Evolutionary conservation across 1,140 invertebrate species (phyloP).

Genomic region (Drosophila subobscura): DNA sequence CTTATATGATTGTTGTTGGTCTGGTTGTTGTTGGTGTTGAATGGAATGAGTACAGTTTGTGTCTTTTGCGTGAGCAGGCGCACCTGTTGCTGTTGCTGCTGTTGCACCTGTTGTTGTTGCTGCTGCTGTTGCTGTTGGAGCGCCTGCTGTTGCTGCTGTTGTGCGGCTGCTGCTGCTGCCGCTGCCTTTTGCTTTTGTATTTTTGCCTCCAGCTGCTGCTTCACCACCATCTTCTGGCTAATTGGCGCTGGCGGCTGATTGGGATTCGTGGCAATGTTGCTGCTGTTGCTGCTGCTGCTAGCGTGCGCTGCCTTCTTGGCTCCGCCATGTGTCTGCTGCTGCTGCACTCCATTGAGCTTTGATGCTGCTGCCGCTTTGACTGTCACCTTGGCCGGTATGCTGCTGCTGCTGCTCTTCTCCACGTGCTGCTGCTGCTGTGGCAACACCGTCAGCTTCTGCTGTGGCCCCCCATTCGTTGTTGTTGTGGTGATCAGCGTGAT

Average conservation of each 20-base stretch:
- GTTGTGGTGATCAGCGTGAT: conserved; percentile 86
- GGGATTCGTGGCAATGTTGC: conserved; percentile 15
- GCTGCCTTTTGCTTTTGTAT: conserved; percentile 85
- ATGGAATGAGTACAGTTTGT: conserved; percentile 83
- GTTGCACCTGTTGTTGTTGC: conserved; percentile 66
- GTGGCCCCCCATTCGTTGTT: conserved; percentile 65
- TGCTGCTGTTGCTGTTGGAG: conserved; percentile 55
- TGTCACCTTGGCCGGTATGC: conserved; percentile 65
- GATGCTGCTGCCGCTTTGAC: conserved; percentile 37
- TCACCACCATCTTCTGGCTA: conserved; percentile 85
- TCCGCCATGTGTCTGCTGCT: conserved; percentile 32
- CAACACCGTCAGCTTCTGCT: conserved; percentile 67
- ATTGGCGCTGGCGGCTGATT: conserved; percentile 53
- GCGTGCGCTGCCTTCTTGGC: conserved; percentile 30
- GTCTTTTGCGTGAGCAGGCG: conserved; percentile 80
- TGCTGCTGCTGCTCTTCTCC: conserved; percentile 41
- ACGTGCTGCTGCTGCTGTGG: conserved; percentile 60
- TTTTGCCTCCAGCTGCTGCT: conserved; percentile 89
- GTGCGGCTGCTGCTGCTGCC: conserved; percentile 69
- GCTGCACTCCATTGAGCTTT: conserved; percentile 37
- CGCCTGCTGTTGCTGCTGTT: conserved; percentile 57
- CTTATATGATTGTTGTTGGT: conserved; percentile 41
- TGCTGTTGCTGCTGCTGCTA: conserved; percentile 18
- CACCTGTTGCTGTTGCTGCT: conserved; percentile 77
- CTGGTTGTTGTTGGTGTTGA: conserved; percentile 64